A percentile compares a stretch with the other conserved stretches of the same genome.
phyloP scores from a whole-genome alignment of 1,140 invertebrate species.

The Meloidogyne exigua region DNA sequence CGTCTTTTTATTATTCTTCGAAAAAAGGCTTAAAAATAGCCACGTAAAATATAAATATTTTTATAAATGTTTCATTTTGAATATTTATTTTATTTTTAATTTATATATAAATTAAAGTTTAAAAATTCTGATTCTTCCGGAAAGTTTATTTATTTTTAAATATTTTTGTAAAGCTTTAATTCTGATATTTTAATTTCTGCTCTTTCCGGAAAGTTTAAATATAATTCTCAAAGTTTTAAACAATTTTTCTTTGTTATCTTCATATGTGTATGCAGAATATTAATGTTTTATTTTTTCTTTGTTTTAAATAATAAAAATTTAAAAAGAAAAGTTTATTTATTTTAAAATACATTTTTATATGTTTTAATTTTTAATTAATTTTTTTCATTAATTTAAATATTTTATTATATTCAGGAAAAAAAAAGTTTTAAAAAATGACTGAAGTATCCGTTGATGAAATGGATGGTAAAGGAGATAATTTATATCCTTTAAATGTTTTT shows the following conservation, averaged over 20 bases:
- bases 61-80: too few relatives aligned
- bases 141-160: not conserved
- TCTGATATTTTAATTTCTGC: not conserved
- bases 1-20: too few relatives aligned
- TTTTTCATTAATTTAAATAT: not conserved
- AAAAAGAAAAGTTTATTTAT: too few relatives aligned
- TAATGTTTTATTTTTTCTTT: too few relatives aligned
- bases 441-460: not conserved
- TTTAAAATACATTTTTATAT: too few relatives aligned
- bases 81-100: too few relatives aligned
- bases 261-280: too few relatives aligned
- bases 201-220: too few relatives aligned
- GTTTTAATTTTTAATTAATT: not conserved
- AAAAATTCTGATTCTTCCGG: not conserved
- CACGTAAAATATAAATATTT: not conserved
- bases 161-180: not conserved
- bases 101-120: not conserved
- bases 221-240: too few relatives aligned
- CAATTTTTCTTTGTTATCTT: too few relatives aligned
- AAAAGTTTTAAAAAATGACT: not conserved
- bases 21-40: not conserved
- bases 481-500: conserved; percentile 80
- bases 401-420: not conserved
- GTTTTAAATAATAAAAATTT: too few relatives aligned
- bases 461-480: conserved; percentile 12